These are phyloP conservation scores for Melolontha melolontha DNA, from an alignment of 2,888 invertebrate genomes.

Conservation along the genomic window DNA sequence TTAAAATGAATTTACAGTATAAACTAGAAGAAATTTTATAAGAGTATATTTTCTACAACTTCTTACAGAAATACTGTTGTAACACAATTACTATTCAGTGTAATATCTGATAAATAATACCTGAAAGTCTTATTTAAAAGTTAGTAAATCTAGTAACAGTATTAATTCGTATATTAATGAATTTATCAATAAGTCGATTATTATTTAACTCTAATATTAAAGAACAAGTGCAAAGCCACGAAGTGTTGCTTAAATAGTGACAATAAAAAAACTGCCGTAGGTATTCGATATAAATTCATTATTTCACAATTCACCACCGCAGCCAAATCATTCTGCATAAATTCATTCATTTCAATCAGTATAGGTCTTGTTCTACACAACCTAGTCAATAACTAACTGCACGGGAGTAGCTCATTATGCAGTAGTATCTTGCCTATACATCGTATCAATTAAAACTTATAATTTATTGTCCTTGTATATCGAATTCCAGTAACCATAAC, in stretches of 20 bases:
- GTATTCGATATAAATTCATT: slow-evolving; percentile 18
- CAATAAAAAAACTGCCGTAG: slow-evolving; percentile 19
- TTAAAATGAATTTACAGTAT: too few species aligned
- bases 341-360: slow-evolving; percentile 27
- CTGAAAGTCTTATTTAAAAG: too few species aligned
- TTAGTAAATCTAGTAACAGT: too few species aligned
- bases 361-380: slow-evolving; percentile 4
- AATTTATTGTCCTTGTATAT: slow-evolving; percentile 46
- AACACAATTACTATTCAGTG: too few species aligned
- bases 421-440: slow-evolving; percentile 44
- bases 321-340: slow-evolving; percentile 6
- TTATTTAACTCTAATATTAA: slow-evolving; percentile 18
- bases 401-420: slow-evolving; percentile 45
- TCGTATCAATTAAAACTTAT: slow-evolving; percentile 47
- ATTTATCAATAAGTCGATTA: slow-evolving; percentile 17
- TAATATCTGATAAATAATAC: too few species aligned
- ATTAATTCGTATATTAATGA: neutral
- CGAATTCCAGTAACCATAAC: slow-evolving; percentile 43
- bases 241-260: slow-evolving; percentile 23
- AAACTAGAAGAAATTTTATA: too few species aligned
- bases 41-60: too few species aligned
- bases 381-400: slow-evolving; percentile 11
- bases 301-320: slow-evolving; percentile 34
- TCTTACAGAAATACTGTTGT: too few species aligned
- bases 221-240: slow-evolving; percentile 20